These are phyloP conservation scores for Thysanoteuthis rhombus DNA, from an alignment of 2,888 invertebrate genomes.

Conservation along the genomic window DNA sequence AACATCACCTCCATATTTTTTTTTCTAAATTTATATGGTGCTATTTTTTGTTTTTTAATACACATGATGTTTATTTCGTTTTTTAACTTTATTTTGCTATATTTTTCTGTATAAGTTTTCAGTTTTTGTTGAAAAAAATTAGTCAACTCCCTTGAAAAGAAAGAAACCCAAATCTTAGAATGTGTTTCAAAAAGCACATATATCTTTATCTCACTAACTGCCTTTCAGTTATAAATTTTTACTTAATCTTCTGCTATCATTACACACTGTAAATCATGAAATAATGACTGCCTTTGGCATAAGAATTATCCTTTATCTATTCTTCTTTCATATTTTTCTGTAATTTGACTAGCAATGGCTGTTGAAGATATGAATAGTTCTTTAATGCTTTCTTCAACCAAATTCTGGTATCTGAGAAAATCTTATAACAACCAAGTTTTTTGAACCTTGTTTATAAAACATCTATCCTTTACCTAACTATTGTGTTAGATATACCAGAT, in stretches of 20 bases:
- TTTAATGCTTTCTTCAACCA: background rate
- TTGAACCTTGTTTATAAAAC: too few relatives aligned
- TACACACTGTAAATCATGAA: background rate
- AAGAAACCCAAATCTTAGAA: background rate
- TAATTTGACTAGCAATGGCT: background rate
- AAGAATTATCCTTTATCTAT: background rate
- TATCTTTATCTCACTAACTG: background rate
- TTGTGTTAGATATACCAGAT: too few relatives aligned
- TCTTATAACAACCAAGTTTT: too few relatives aligned
- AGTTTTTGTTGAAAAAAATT: background rate
- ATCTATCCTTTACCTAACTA: too few relatives aligned
- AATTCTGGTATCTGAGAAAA: too few relatives aligned
- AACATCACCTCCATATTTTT: background rate
- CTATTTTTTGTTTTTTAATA: background rate
- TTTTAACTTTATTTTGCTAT: background rate
- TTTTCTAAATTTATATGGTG: background rate
- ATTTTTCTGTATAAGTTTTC: background rate
- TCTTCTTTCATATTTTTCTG: background rate
- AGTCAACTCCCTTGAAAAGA: background rate
- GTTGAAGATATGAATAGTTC: background rate
- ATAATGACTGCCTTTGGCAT: background rate
- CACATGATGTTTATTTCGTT: background rate
- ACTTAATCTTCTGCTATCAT: background rate
- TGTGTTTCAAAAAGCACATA: background rate
- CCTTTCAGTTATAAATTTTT: background rate